Percentiles rank a stretch among this genome's conserved stretches.
Evolutionary conservation across 1,140 invertebrate genomes (phyloP).

Genomic region (Papilio helenus): DNA sequence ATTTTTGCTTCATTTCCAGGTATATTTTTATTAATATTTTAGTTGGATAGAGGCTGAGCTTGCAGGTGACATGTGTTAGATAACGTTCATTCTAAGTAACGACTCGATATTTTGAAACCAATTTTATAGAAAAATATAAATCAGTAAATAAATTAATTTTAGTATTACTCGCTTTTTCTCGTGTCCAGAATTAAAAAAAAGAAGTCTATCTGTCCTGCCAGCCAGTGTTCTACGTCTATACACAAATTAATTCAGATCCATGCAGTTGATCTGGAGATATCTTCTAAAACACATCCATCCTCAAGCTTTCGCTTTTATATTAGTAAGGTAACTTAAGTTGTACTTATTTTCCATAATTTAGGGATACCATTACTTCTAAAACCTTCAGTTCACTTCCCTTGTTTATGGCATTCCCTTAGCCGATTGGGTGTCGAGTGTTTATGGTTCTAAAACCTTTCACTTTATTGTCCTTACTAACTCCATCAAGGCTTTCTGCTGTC

Average conservation of each 20-base stretch:
- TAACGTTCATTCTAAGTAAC: neutral
- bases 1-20: neutral
- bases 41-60: neutral
- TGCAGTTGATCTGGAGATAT: neutral
- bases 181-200: too few species aligned
- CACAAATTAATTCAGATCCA: too few species aligned
- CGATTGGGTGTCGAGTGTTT: too few species aligned
- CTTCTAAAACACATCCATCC: neutral
- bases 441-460: neutral
- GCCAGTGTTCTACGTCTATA: too few species aligned
- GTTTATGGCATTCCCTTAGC: too few species aligned
- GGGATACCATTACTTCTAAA: neutral
- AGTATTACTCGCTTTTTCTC: too few species aligned
- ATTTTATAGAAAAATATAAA: neutral
- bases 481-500: neutral
- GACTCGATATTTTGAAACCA: neutral
- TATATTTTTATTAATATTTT: neutral
- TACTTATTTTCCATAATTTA: neutral
- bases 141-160: too few species aligned
- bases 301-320: too few species aligned
- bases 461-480: neutral
- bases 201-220: too few species aligned
- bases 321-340: too few species aligned
- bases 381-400: too few species aligned
- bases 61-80: conserved; percentile 1